These are phyloP conservation scores for Prolemur simus DNA, from an alignment of 2,113 vertebrate species.

Conservation along the genomic window DNA sequence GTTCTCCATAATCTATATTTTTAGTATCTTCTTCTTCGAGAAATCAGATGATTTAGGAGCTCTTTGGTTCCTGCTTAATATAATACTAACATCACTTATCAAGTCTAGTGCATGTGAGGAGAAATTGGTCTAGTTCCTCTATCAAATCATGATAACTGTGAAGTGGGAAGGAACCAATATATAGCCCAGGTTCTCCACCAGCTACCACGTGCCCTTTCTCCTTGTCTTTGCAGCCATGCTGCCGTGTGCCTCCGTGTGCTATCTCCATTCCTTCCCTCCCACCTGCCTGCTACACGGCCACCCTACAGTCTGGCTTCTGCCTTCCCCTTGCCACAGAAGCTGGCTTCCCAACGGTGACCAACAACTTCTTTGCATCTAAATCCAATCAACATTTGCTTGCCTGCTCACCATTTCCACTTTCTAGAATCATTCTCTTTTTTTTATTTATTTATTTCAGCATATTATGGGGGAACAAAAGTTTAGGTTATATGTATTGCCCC, in stretches of 20 bases:
- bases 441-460: too few relatives aligned
- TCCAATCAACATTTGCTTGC: neutral
- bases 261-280: neutral
- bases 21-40: neutral
- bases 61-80: neutral
- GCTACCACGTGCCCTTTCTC: neutral
- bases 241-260: neutral
- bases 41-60: neutral
- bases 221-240: neutral
- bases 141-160: neutral
- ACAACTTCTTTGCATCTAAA: neutral
- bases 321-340: neutral
- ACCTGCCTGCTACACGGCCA: neutral
- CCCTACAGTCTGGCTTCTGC: neutral
- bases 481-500: too few relatives aligned
- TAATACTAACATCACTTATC: neutral
- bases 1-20: neutral
- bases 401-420: neutral
- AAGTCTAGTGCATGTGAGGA: neutral
- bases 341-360: neutral
- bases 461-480: too few relatives aligned
- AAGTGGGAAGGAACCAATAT: neutral
- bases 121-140: neutral
- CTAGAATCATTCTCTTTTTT: neutral
- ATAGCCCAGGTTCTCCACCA: neutral